Evolutionary conservation across 1,140 invertebrate species (phyloP).

Genomic region (Zaprionus gabonicus): DNA sequence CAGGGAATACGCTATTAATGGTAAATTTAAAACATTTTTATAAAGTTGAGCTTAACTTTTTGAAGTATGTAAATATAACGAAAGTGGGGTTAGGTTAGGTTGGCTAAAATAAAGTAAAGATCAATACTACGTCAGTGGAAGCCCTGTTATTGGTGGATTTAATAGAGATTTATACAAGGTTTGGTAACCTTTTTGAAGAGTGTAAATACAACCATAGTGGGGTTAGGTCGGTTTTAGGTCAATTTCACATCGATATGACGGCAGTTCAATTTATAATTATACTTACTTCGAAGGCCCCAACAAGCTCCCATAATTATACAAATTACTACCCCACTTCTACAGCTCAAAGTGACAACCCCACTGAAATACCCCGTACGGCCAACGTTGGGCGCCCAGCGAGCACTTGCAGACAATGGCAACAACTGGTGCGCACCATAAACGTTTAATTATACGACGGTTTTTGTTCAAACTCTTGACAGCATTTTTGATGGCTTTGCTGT

Average conservation of each 20-base stretch:
- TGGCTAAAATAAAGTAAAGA: too few species aligned
- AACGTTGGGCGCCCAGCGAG: not conserved
- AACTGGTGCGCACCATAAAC: conserved; percentile 36
- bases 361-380: not conserved
- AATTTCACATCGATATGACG: not conserved
- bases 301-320: not conserved
- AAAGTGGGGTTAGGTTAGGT: too few species aligned
- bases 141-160: too few species aligned
- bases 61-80: too few species aligned
- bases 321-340: too few species aligned
- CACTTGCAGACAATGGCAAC: conserved; percentile 30
- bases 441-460: conserved; percentile 59
- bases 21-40: too few species aligned
- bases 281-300: not conserved
- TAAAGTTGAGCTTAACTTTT: too few species aligned
- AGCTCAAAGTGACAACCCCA: not conserved
- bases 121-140: not conserved
- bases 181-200: not conserved
- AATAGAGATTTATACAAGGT: too few species aligned
- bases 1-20: too few species aligned
- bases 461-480: conserved; percentile 18
- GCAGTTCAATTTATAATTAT: not conserved
- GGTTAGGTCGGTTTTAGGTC: too few species aligned
- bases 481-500: conserved; percentile 18
- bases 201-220: too few species aligned